These are phyloP conservation scores for Harpalus rubripes DNA, from an alignment of 2,888 invertebrate species.

Conservation along the genomic window DNA sequence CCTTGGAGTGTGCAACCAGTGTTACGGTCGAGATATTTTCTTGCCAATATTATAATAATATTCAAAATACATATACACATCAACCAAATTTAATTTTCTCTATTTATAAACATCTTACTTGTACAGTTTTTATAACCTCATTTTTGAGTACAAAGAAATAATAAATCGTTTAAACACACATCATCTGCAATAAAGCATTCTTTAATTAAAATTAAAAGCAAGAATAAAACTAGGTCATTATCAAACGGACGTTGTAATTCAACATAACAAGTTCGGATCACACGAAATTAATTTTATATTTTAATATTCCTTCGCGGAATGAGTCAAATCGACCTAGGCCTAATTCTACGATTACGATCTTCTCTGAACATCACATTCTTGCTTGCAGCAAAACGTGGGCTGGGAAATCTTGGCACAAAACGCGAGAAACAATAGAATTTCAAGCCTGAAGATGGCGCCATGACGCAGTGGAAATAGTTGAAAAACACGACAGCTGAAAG, in stretches of 20 bases:
- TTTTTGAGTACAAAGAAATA: slow-evolving; percentile 8
- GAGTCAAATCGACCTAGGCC: slow-evolving; percentile 65
- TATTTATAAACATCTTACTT: neutral
- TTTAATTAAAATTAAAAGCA: slow-evolving; percentile 17
- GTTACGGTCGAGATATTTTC: slow-evolving; percentile 33
- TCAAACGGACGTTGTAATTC: neutral
- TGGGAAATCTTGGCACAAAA: slow-evolving; percentile 57
- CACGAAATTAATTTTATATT: slow-evolving; percentile 23
- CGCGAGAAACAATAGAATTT: slow-evolving; percentile 57
- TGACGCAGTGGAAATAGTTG: neutral
- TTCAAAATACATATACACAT: neutral
- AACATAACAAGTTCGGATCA: neutral
- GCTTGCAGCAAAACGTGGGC: slow-evolving; percentile 49
- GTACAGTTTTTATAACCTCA: slow-evolving; percentile 13
- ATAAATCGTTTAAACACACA: slow-evolving; percentile 2
- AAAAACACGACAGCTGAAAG: slow-evolving; percentile 18
- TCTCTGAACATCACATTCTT: slow-evolving; percentile 48
- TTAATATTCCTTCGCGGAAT: slow-evolving; percentile 35
- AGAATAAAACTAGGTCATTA: slow-evolving; percentile 35
- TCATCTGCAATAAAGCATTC: neutral
- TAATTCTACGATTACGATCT: slow-evolving; percentile 41
- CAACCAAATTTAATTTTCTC: neutral
- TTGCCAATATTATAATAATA: slow-evolving; percentile 39
- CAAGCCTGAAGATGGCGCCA: slow-evolving; percentile 51
- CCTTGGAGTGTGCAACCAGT: slow-evolving; percentile 37